A percentile compares a stretch with the other conserved stretches of the same genome.
These are phyloP conservation scores for Festucalex cinctus DNA, from an alignment of 2,113 vertebrate genomes.

Conservation along the genomic window DNA sequence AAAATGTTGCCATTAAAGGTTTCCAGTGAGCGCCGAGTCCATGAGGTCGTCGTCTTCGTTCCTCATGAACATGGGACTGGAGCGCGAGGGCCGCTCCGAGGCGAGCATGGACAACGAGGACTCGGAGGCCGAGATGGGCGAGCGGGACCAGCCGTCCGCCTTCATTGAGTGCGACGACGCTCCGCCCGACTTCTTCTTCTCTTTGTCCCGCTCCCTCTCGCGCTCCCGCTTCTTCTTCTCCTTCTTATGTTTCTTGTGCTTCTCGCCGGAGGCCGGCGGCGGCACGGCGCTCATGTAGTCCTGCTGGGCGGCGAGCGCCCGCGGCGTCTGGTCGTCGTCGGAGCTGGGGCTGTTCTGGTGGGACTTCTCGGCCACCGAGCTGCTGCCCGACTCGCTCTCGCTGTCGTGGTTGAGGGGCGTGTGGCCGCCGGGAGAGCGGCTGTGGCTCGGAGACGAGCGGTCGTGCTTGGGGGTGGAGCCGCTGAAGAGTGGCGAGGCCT, in stretches of 20 bases:
- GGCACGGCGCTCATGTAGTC: constrained; percentile 78
- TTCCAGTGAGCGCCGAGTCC: constrained; percentile 93
- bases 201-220: constrained; percentile 85
- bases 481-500: constrained; percentile 93
- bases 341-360: constrained; percentile 98
- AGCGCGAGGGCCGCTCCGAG: constrained; percentile 82
- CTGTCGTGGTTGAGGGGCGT: constrained; percentile 94
- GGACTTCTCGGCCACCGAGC: constrained; percentile 91
- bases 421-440: constrained; percentile 94
- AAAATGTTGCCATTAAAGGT: constrained; percentile 61
- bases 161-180: constrained; percentile 80
- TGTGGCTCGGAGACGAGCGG: constrained; percentile 96
- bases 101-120: constrained; percentile 84
- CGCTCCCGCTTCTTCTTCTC: constrained; percentile 86
- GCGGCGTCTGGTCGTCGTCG: constrained; percentile 84
- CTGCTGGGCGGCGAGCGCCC: constrained; percentile 68
- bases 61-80: constrained; percentile 88
- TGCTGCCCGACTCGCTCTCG: constrained; percentile 95
- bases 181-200: constrained; percentile 85
- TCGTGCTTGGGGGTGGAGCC: constrained; percentile 97
- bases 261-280: constrained; percentile 87
- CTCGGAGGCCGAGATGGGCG: constrained; percentile 85
- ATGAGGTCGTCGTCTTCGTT: constrained; percentile 97
- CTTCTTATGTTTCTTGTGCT: constrained; percentile 99
- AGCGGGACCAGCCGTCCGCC: constrained; percentile 93